Percentiles rank a stretch among this genome's conserved stretches.
Evolutionary conservation across 1,140 invertebrate genomes (phyloP).

Genomic region (Radopholus similis): DNA sequence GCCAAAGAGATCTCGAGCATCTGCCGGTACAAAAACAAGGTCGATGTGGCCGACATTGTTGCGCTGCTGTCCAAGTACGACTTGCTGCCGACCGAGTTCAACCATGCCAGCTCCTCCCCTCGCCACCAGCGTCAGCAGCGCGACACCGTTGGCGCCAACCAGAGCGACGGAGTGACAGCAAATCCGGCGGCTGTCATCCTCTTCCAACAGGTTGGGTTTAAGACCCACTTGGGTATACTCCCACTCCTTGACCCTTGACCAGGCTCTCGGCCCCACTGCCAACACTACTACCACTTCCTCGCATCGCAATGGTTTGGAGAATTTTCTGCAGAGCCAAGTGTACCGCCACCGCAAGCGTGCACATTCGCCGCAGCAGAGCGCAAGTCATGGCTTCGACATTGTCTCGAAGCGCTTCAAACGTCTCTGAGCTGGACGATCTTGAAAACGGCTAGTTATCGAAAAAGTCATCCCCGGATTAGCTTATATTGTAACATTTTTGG

Average conservation of each 20-base stretch:
- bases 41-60: slow-evolving; percentile 35
- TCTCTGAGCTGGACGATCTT: too few relatives aligned
- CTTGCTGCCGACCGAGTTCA: slow-evolving; percentile 12
- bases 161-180: neutral
- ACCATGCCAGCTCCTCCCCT: slow-evolving; percentile 12
- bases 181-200: slow-evolving; percentile 35
- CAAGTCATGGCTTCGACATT: slow-evolving; percentile 8
- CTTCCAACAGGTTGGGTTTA: slow-evolving; percentile 47
- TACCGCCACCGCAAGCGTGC: slow-evolving; percentile 49
- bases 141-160: slow-evolving; percentile 18
- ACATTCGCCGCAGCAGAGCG: slow-evolving; percentile 37
- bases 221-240: neutral
- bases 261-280: slow-evolving; percentile 38
- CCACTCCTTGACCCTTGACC: slow-evolving; percentile 14
- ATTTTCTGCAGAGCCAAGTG: slow-evolving; percentile 43
- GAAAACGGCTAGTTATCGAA: too few relatives aligned
- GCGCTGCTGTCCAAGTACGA: slow-evolving; percentile 35
- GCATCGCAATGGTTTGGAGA: slow-evolving; percentile 40
- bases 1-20: slow-evolving; percentile 45
- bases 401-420: slow-evolving; percentile 44
- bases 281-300: slow-evolving; percentile 18
- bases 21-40: slow-evolving; percentile 37
- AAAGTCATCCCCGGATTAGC: too few relatives aligned
- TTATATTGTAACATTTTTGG: too few relatives aligned
- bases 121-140: slow-evolving; percentile 13